phyloP scores from a whole-genome alignment of 2,888 invertebrate genomes.

The Schizaphis graminum region DNA sequence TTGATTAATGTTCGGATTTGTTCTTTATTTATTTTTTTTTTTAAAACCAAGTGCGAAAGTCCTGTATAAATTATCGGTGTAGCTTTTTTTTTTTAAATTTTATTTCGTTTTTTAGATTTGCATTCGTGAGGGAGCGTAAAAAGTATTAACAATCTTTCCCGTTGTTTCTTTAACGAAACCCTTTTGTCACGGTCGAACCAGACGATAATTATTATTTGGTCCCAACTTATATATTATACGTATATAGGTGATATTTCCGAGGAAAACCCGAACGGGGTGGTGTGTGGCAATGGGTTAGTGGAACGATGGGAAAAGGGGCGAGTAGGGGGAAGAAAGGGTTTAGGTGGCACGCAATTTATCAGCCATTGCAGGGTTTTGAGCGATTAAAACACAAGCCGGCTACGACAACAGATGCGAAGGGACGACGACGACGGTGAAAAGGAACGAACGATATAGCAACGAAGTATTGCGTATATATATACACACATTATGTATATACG shows the following conservation, averaged over 20 bases:
- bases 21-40: constrained; percentile 1
- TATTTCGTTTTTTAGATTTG: constrained; percentile 38
- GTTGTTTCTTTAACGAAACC: constrained; percentile 56
- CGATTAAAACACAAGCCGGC: constrained; percentile 61
- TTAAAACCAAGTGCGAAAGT: constrained; percentile 24
- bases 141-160: constrained; percentile 62
- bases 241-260: constrained; percentile 44
- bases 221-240: not conserved
- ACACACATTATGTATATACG: not conserved
- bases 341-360: constrained; percentile 62
- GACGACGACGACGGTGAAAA: not conserved
- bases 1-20: constrained; percentile 64
- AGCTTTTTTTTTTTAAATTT: not conserved
- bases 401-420: constrained; percentile 21
- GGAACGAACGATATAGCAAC: constrained; percentile 24
- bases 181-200: constrained; percentile 61
- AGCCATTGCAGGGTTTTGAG: constrained; percentile 61
- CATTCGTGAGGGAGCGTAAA: constrained; percentile 50
- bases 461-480: not conserved
- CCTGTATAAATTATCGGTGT: constrained; percentile 53
- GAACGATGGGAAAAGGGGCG: not conserved
- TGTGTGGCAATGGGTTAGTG: not conserved
- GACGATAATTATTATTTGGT: constrained; percentile 64
- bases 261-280: constrained; percentile 2
- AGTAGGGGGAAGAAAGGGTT: constrained; percentile 46